Percentiles rank a stretch among this genome's conserved stretches.
phyloP scores from a whole-genome alignment of 2,888 invertebrate species.

The Drosophila paramelanica region DNA sequence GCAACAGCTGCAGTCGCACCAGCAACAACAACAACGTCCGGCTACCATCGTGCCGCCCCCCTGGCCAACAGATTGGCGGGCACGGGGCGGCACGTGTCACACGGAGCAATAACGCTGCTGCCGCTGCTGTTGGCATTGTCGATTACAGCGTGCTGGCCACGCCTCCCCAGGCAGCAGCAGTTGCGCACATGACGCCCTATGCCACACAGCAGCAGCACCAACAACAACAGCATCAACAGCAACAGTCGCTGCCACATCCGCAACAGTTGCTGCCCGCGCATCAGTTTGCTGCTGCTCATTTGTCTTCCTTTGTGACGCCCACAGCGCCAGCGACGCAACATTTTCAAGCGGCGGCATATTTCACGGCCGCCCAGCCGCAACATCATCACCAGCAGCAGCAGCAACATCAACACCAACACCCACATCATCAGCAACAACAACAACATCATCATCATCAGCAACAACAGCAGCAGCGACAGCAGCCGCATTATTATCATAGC shows the following conservation, averaged over 20 bases:
- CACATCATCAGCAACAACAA: conserved; percentile 31
- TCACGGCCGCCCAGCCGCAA: conserved; percentile 63
- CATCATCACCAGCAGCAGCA: conserved; percentile 71
- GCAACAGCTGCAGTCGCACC: conserved; percentile 39
- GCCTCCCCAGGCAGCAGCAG: conserved; percentile 30
- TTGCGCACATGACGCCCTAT: conserved; percentile 53
- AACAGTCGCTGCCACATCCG: conserved; percentile 49
- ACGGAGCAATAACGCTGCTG: conserved; percentile 55
- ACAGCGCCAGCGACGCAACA: conserved; percentile 62
- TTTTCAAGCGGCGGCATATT: conserved; percentile 65
- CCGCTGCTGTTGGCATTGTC: conserved; percentile 61
- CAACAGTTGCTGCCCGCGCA: conserved; percentile 60
- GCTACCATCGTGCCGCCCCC: conserved; percentile 81
- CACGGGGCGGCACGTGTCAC: conserved; percentile 82
- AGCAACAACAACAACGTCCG: conserved; percentile 79
- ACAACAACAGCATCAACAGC: conserved; percentile 50
- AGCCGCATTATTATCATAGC: conserved; percentile 81
- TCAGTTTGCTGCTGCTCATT: conserved; percentile 67
- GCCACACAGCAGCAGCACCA: conserved; percentile 49
- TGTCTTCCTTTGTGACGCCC: conserved; percentile 67
- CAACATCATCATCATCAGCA: conserved; percentile 34
- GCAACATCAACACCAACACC: conserved; percentile 50
- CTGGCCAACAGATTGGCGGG: conserved; percentile 63
- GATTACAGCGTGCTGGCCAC: conserved; percentile 64
- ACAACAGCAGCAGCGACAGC: conserved; percentile 67